These are phyloP conservation scores for Apolygus lucorum DNA, from an alignment of 1,140 invertebrate genomes.

Conservation along the genomic window DNA sequence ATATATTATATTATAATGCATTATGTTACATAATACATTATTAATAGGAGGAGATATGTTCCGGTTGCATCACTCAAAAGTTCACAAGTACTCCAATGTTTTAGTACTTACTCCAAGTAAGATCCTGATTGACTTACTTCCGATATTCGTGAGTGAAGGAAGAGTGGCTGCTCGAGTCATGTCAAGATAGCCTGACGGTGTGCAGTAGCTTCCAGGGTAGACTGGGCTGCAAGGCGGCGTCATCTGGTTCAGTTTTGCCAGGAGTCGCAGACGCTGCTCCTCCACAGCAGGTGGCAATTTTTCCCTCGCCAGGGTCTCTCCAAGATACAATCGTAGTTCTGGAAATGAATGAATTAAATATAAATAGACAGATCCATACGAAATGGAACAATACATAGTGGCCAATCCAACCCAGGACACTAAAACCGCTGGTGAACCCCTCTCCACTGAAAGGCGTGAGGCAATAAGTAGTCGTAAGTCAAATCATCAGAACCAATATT, in stretches of 20 bases:
- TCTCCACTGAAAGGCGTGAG: neutral
- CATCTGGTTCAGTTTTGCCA: conserved; percentile 14
- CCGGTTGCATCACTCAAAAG: no score
- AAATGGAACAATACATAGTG: neutral
- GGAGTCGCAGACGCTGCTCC: conserved; percentile 12
- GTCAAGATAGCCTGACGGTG: conserved; percentile 19
- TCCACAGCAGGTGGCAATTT: conserved; percentile 18
- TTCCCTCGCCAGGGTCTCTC: conserved; percentile 21
- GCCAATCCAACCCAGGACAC: neutral
- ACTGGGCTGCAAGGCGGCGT: neutral
- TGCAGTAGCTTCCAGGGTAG: neutral
- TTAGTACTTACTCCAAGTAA: no score
- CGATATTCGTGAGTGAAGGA: neutral
- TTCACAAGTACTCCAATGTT: no score
- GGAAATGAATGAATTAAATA: conserved; percentile 9
- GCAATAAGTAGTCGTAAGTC: neutral
- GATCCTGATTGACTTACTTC: conserved; percentile 10
- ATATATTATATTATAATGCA: no score
- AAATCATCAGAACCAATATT: neutral
- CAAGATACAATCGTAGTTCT: conserved; percentile 23
- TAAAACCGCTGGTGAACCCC: neutral
- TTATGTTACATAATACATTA: no score
- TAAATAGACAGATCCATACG: neutral
- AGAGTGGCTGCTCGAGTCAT: conserved; percentile 24
- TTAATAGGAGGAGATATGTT: no score